These are phyloP conservation scores for Schizopygopsis pylzovi DNA, from an alignment of 2,797 vertebrate species.

Conservation along the genomic window DNA sequence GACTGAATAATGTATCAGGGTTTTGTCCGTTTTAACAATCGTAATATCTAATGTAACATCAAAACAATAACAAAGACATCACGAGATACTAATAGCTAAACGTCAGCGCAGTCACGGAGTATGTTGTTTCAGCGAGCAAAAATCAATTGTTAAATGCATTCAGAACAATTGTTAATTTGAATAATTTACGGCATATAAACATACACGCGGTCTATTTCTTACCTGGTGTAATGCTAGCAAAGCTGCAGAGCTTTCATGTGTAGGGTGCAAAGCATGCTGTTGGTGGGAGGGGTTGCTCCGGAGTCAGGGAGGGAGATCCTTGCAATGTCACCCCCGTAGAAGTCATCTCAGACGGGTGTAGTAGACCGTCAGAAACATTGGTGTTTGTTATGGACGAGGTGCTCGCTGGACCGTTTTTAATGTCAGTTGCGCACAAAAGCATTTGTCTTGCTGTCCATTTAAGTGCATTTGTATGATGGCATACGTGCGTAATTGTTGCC, in stretches of 20 bases:
- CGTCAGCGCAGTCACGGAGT: neutral
- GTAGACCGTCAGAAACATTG: neutral
- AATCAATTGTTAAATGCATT: neutral
- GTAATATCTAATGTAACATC: neutral
- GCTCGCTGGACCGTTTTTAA: neutral
- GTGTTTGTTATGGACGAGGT: neutral
- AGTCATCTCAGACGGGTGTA: conserved; percentile 1
- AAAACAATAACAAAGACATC: neutral
- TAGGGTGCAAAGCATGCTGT: conserved; percentile 17
- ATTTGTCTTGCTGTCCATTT: neutral
- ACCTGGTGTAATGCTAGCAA: conserved; percentile 14
- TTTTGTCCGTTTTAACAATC: conserved; percentile 14
- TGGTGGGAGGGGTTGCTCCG: conserved; percentile 73
- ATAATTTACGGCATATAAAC: neutral
- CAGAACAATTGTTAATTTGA: neutral
- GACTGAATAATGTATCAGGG: conserved; percentile 23
- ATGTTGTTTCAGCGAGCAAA: neutral
- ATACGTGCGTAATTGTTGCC: neutral
- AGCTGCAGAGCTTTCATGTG: conserved; percentile 1
- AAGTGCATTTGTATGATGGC: neutral
- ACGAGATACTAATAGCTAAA: neutral
- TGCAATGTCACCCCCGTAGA: conserved; percentile 29
- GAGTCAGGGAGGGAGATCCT: conserved; percentile 51
- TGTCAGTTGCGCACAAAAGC: neutral
- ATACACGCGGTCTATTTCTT: neutral